Base-by-base conservation (phyloP, 2,797 vertebrate species). In the Arctocebus calabarensis region DNA sequence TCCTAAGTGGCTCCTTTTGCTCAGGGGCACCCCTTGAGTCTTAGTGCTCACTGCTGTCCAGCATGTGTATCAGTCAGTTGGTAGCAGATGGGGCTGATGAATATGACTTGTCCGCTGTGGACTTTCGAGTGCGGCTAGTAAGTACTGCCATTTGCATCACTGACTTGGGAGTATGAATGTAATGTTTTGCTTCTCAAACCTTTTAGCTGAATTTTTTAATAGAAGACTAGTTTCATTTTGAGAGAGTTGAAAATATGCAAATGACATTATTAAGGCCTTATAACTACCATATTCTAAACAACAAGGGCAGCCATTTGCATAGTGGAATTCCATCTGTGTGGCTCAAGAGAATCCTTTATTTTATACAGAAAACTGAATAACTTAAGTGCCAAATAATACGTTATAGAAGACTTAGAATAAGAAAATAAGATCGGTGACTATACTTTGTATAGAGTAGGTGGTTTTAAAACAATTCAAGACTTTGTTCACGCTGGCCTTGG, bases 291-390 rank as follows among this genome's bases (percentile, higher is more conserved):
- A 19, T 85, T 93, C 91, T 84, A 37, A 85, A 81, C 52, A 78
- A 68, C 14, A 62, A 78, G 57, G 55, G 13, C 3, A 75, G 45
- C 34, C 71, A 73, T 82, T 93, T 94, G 81, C 0, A 83, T 68
- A 96, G 68, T 66, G n/a, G 71, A 86, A 40, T 87, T 81, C 64
- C 73, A n/a, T 79, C 78, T 86, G 34, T n/a, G 0, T 93, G 83
- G 20, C 22, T 94, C 89, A 94, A 92, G 70, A 90, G 40, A 94
- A 19, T 70, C 14, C 85, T 96, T 97, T 91, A 64, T 88, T 94
- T 88, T 87, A 0, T 0, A 62, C 27, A 78, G 87, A 92, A 97
- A 93, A 43, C 59, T 55, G 32, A 45, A 43, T 88, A 48, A 84
- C 66, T 84, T 93, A 92, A 97, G 57, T 96, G 77, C 23, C 75